A percentile compares a stretch with the other conserved stretches of the same genome.
Conservation (phyloP, 53 echinoderm and acorn worm species). For the Temnopleurus reevesii region DNA sequence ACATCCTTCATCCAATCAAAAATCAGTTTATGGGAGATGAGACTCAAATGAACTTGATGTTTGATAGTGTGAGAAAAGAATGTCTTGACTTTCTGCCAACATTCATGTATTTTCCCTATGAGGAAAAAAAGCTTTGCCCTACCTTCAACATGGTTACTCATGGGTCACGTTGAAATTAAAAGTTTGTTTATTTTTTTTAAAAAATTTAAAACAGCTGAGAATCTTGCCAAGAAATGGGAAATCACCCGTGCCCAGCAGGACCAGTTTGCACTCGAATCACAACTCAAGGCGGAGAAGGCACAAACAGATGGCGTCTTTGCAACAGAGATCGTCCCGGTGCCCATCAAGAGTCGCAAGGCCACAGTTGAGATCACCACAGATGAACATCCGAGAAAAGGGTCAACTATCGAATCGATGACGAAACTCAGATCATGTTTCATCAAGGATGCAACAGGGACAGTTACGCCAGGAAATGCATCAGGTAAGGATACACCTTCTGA, state of each 20-base stretch:
- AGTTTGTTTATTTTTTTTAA: not conserved
- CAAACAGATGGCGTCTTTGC: conserved; percentile 79
- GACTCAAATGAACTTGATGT: too few relatives aligned
- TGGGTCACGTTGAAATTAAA: too few relatives aligned
- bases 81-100: too few relatives aligned
- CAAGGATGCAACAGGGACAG: conserved; percentile 93
- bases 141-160: too few relatives aligned
- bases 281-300: conserved; percentile 82
- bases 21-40: too few relatives aligned
- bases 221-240: conserved; percentile 94
- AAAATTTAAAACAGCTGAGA: conserved; percentile 73
- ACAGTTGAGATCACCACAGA: conserved; percentile 70
- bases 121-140: too few relatives aligned
- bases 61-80: too few relatives aligned
- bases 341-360: conserved; percentile 60
- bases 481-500: conserved; percentile 73
- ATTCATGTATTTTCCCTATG: too few relatives aligned
- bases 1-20: too few relatives aligned
- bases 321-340: conserved; percentile 87
- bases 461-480: conserved; percentile 93
- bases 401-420: conserved; percentile 77
- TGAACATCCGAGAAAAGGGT: conserved; percentile 87
- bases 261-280: conserved; percentile 84
- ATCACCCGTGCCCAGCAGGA: conserved; percentile 87
- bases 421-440: conserved; percentile 86